phyloP scores from a whole-genome alignment of 2,113 vertebrate species.

The Coregonus clupeaformis region DNA sequence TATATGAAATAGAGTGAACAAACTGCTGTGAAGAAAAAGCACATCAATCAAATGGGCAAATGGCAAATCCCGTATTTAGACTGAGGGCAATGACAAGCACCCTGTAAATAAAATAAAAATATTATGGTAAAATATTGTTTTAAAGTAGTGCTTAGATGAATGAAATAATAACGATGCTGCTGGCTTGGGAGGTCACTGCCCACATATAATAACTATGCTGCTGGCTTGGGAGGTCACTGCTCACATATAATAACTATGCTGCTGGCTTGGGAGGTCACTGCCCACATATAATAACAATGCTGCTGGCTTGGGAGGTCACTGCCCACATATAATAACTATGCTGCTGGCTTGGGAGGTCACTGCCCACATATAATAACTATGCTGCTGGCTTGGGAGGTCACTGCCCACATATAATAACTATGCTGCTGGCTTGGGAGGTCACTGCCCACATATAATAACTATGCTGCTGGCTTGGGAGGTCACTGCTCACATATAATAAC shows the following conservation, averaged over 20 bases:
- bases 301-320: slow-evolving; percentile 67
- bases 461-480: slow-evolving; percentile 62
- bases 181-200: slow-evolving; percentile 69
- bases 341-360: slow-evolving; percentile 66
- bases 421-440: slow-evolving; percentile 64
- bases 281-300: slow-evolving; percentile 62
- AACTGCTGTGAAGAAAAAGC: slow-evolving; percentile 38
- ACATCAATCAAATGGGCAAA: slow-evolving; percentile 64
- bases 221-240: slow-evolving; percentile 68
- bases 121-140: slow-evolving; percentile 59
- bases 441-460: slow-evolving; percentile 67
- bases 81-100: slow-evolving; percentile 49
- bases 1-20: slow-evolving; percentile 2
- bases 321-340: slow-evolving; percentile 63
- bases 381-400: slow-evolving; percentile 66
- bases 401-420: slow-evolving; percentile 65
- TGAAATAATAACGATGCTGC: slow-evolving; percentile 59
- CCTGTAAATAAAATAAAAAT: slow-evolving; percentile 32
- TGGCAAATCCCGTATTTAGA: slow-evolving; percentile 53
- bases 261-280: slow-evolving; percentile 68
- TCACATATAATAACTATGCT: slow-evolving; percentile 61
- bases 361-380: slow-evolving; percentile 64
- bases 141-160: slow-evolving; percentile 65
- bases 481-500: slow-evolving; percentile 68
- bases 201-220: slow-evolving; percentile 60